Conservation (phyloP, 2,113 vertebrate species). For the Siphamia tubifer region DNA sequence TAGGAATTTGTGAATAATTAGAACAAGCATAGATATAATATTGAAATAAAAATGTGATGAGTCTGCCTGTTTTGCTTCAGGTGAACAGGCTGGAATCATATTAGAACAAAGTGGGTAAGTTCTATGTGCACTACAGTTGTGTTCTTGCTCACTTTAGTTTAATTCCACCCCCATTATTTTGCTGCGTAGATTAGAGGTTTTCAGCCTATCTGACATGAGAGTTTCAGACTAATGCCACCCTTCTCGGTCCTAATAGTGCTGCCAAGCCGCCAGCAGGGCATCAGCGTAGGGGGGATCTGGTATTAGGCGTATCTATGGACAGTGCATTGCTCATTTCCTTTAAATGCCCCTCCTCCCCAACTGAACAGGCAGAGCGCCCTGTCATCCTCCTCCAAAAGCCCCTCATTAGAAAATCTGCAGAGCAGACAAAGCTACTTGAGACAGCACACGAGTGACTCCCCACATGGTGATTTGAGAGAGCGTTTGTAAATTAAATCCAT, state of each 20-base stretch:
- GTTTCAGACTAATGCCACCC: constrained; percentile 73
- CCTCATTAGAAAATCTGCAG: constrained; percentile 76
- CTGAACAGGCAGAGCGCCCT: constrained; percentile 48
- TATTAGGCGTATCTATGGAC: constrained; percentile 55
- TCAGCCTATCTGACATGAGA: constrained; percentile 65
- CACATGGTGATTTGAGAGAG: constrained; percentile 54
- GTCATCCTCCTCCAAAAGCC: constrained; percentile 77
- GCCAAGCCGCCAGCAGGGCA: constrained; percentile 69
- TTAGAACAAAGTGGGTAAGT: too few relatives aligned
- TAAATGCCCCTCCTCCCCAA: constrained; percentile 51
- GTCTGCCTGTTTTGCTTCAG: too few relatives aligned
- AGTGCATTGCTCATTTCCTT: constrained; percentile 52
- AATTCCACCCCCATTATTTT: constrained; percentile 55
- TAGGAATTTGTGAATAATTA: too few relatives aligned
- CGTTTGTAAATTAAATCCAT: constrained; percentile 60
- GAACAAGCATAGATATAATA: too few relatives aligned
- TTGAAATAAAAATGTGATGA: too few relatives aligned
- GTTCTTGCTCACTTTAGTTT: constrained; percentile 34
- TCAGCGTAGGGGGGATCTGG: constrained; percentile 49
- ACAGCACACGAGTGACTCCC: constrained; percentile 63
- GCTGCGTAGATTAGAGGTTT: constrained; percentile 67
- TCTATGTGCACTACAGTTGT: too few relatives aligned
- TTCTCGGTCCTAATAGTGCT: constrained; percentile 52
- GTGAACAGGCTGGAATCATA: too few relatives aligned
- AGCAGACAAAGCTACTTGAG: constrained; percentile 75